Conservation (phyloP, 2,113 vertebrate genomes). For the Calidris pygmaea region DNA sequence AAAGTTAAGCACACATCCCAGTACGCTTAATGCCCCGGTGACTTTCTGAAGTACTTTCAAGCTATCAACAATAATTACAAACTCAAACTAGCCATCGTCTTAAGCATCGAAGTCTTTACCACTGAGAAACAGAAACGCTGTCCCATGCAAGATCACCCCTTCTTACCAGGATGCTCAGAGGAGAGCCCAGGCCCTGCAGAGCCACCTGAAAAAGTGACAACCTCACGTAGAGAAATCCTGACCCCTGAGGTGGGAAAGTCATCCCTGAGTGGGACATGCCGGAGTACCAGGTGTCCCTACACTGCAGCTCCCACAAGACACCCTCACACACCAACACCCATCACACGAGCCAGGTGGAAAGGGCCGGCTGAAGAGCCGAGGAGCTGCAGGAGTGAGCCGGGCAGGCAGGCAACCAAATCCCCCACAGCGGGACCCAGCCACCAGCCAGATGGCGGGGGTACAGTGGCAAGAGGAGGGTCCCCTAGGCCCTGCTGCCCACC, state of each 20-base stretch:
- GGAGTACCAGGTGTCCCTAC: neutral
- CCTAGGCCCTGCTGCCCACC: accelerated
- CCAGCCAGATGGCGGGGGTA: accelerated
- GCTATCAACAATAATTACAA: neutral
- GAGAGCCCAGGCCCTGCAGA: neutral
- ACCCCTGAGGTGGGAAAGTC: neutral
- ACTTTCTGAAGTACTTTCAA: neutral
- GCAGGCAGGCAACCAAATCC: neutral
- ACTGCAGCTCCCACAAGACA: neutral
- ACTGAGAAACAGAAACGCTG: neutral
- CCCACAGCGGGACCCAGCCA: accelerated
- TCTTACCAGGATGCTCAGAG: neutral
- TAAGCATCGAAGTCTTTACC: neutral
- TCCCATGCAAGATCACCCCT: neutral
- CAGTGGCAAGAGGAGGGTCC: neutral
- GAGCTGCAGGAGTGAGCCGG: neutral
- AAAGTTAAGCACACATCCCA: neutral
- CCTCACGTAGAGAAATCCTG: neutral
- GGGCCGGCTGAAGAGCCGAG: neutral
- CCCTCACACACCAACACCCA: accelerated
- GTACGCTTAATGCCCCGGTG: accelerated
- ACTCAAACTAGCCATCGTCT: neutral
- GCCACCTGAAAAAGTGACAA: neutral
- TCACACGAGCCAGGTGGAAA: accelerated
- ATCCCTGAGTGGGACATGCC: accelerated